Conservation (phyloP, 2,113 vertebrate species). For the Desmodus rotundus region DNA sequence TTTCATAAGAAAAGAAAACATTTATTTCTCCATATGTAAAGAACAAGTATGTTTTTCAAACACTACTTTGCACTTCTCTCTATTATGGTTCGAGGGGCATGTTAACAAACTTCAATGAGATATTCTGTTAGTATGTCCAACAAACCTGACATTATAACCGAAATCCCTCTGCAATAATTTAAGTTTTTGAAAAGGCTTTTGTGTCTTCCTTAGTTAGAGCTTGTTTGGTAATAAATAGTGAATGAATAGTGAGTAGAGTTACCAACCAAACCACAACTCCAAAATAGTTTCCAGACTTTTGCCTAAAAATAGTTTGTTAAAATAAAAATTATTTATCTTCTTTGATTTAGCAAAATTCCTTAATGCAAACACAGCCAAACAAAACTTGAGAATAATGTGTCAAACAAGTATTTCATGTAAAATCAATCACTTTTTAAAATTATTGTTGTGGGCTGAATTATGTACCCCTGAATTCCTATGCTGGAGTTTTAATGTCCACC, state of each 20-base stretch:
- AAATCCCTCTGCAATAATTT: not conserved
- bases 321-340: not conserved
- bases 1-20: conserved; percentile 39
- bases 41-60: conserved; percentile 44
- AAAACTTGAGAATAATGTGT: not conserved
- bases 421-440: not conserved
- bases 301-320: not conserved
- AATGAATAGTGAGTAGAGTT: not conserved
- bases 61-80: not conserved
- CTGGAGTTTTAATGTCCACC: not conserved
- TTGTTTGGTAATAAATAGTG: not conserved
- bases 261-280: not conserved
- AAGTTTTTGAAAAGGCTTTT: conserved; percentile 25
- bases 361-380: not conserved
- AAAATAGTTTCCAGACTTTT: not conserved
- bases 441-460: not conserved
- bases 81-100: not conserved
- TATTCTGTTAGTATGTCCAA: conserved; percentile 3
- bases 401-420: not conserved
- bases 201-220: not conserved
- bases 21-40: not conserved
- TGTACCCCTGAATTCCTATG: not conserved
- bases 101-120: not conserved
- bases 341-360: not conserved
- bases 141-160: conserved; percentile 1